Base-by-base conservation (phyloP, 1,140 invertebrate genomes). In the Megathymus violae region DNA sequence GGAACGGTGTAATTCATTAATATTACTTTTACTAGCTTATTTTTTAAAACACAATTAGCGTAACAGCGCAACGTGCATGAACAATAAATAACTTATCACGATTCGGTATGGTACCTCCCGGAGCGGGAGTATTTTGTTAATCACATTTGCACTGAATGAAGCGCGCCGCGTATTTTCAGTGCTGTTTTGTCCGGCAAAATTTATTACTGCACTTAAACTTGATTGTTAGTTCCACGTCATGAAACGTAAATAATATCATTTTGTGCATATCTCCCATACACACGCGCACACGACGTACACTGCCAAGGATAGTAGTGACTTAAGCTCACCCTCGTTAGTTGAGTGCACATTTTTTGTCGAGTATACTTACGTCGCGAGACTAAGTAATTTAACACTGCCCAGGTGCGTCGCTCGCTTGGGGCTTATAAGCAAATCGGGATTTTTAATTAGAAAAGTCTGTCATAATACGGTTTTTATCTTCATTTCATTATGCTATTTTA, bases 381-480 rank as follows among this genome's bases (percentile, higher is more conserved):
- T 48, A 56, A 60, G 71, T 83, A 82, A 85, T 87, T 82, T 82
- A 82, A 67, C 44, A 67, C 62, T 77, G 71, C 80, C 78, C 82
- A 86, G 85, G 84, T 86, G 82, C 75, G 73, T 65, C 66, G 68
- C 58, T 67, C 69, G 78, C 67, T 74, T 70, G 75, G 71, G 81
- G 79, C 79, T 82, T 85, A 81, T 78, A 80, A 83, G 74, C 74
- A 84, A 73, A 81, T 83, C 58, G 74, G 71, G 72, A 75, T 85
- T 89, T 31, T 88, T 88, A 89, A 88, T 87, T 88, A 89, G 82
- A 69, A 76, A 81, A 70, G 71, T 73, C 69, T 76, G 64, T 78
- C 75, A 70, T 85, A 78, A 77, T 80, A 71, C 75, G 82, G 73
- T 76, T 78, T 71, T 69, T 60, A 46, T 63, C 60, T 66, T 64